These are phyloP conservation scores for Atherinosoma microstoma DNA, from an alignment of 2,797 vertebrate genomes.

Conservation along the genomic window DNA sequence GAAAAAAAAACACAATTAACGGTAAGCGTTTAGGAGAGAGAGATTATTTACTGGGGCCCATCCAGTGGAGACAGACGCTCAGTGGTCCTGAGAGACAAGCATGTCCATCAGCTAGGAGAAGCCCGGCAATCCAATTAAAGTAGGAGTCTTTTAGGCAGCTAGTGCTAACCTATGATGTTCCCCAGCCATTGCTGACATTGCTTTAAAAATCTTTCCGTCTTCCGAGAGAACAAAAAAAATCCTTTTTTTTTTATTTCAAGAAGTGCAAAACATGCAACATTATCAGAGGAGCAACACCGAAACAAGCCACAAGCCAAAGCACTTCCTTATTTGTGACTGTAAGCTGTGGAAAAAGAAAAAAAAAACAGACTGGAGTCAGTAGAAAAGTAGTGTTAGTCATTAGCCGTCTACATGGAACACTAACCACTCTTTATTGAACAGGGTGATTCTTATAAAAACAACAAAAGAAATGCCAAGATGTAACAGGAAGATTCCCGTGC, in stretches of 20 bases:
- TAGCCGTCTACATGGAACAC: slow-evolving; percentile 65
- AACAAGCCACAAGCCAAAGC: neutral
- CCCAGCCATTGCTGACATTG: slow-evolving; percentile 64
- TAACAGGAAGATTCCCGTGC: slow-evolving; percentile 63
- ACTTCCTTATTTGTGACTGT: neutral
- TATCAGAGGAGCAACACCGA: neutral
- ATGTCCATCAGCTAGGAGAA: slow-evolving; percentile 76
- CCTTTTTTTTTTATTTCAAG: neutral
- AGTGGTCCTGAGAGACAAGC: slow-evolving; percentile 77
- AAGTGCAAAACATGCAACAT: neutral
- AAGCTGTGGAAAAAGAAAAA: neutral
- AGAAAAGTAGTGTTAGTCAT: slow-evolving; percentile 35
- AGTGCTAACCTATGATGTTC: slow-evolving; percentile 59
- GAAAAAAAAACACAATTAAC: slow-evolving; percentile 82
- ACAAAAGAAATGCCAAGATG: slow-evolving; percentile 58
- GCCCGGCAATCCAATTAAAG: slow-evolving; percentile 82
- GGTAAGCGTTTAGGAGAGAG: slow-evolving; percentile 78
- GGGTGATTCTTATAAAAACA: slow-evolving; percentile 67
- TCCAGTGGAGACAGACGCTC: slow-evolving; percentile 78
- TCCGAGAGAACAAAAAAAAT: neutral
- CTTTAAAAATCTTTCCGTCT: slow-evolving; percentile 43
- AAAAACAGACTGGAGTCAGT: neutral
- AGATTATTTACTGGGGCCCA: slow-evolving; percentile 84
- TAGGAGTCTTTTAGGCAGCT: slow-evolving; percentile 75
- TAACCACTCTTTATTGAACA: slow-evolving; percentile 57